These are phyloP conservation scores for Pelecanus crispus DNA, from an alignment of 2,113 vertebrate genomes.

Conservation along the genomic window DNA sequence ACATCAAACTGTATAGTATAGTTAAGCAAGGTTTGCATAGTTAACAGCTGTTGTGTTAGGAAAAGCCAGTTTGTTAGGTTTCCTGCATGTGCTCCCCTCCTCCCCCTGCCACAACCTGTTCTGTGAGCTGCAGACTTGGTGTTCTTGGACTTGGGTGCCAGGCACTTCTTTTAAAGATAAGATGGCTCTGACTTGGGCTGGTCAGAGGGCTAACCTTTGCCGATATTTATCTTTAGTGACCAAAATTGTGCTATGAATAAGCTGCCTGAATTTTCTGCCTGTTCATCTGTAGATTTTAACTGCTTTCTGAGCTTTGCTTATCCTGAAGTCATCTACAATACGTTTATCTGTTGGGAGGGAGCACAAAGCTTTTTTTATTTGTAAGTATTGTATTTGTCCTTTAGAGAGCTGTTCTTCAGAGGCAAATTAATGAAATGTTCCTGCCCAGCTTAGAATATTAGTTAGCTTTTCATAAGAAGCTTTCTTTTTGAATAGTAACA, in stretches of 20 bases:
- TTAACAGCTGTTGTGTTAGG: neutral
- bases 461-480: neutral
- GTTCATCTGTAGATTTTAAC: neutral
- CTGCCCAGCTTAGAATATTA: neutral
- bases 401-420: neutral
- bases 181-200: neutral
- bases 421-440: neutral
- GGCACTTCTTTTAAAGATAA: too few species aligned
- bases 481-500: neutral
- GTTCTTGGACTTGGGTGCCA: neutral
- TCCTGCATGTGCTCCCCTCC: neutral
- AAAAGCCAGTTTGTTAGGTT: neutral
- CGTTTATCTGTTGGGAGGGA: neutral
- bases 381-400: neutral
- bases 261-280: neutral
- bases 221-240: neutral
- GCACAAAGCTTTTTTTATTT: neutral
- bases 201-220: neutral
- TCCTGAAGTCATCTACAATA: neutral
- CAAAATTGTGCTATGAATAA: neutral
- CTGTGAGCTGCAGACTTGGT: neutral
- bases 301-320: neutral
- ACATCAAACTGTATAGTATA: neutral
- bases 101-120: neutral
- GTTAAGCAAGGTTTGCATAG: neutral